Percentiles rank a stretch among this genome's conserved stretches.
Conservation (phyloP, 92 coral and sea anemone genomes). For the Plumapathes pennacea region DNA sequence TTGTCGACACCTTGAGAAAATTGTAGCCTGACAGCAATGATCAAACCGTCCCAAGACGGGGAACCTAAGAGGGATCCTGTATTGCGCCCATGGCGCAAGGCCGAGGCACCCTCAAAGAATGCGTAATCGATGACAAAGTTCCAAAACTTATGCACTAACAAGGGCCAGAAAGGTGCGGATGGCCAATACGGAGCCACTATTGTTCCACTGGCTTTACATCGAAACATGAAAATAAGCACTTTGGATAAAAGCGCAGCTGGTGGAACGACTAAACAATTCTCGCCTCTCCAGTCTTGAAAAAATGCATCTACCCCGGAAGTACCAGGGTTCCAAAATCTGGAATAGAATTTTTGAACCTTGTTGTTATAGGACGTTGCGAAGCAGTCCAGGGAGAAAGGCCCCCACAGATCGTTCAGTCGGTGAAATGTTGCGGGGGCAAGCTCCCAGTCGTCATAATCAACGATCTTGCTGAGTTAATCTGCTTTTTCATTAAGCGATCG, state of each 20-base stretch:
- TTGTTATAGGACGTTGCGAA: slow-evolving; percentile 46
- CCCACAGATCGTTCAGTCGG: slow-evolving; percentile 20
- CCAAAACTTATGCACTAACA: slow-evolving; percentile 7
- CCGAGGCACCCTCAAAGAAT: slow-evolving; percentile 4
- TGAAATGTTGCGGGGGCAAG: slow-evolving; percentile 9
- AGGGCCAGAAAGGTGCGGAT: slow-evolving; percentile 48
- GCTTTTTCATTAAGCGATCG: slow-evolving; percentile 21
- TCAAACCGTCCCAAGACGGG: slow-evolving; percentile 13
- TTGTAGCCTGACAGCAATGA: slow-evolving; percentile 3
- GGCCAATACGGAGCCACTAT: slow-evolving; percentile 48
- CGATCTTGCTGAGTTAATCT: slow-evolving; percentile 7
- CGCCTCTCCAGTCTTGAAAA: slow-evolving; percentile 7
- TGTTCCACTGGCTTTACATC: slow-evolving; percentile 19
- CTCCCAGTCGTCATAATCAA: slow-evolving; percentile 34
- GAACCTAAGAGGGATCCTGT: slow-evolving; percentile 29
- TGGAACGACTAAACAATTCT: slow-evolving; percentile 17
- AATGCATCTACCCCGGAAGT: slow-evolving; percentile 29
- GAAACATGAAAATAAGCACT: slow-evolving; percentile 11
- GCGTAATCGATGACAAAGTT: not conserved
- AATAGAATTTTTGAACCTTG: slow-evolving; percentile 28
- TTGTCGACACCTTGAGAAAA: slow-evolving; percentile 2
- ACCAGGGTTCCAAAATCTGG: slow-evolving; percentile 50
- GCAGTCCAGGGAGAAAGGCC: slow-evolving; percentile 33
- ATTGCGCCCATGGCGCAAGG: slow-evolving; percentile 17
- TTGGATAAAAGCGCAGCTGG: slow-evolving; percentile 18